These are phyloP conservation scores for Carapus acus DNA, from an alignment of 2,797 vertebrate genomes.

Conservation along the genomic window DNA sequence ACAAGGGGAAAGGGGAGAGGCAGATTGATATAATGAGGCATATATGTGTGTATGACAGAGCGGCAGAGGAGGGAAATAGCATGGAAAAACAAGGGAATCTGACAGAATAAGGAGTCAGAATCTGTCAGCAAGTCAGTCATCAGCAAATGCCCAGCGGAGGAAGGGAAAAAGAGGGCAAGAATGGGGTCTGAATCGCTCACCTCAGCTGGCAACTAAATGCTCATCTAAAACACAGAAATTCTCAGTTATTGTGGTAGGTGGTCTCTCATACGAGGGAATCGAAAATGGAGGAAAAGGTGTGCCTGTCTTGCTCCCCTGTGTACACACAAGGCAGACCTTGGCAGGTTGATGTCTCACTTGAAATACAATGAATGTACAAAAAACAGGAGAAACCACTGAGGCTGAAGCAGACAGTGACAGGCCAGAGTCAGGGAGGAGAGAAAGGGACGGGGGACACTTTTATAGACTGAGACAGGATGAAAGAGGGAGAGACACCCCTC, in stretches of 20 bases:
- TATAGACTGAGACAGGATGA: conserved; percentile 1
- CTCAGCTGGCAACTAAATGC: conserved; percentile 47
- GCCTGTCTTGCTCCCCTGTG: conserved; percentile 33
- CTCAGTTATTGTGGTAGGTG: conserved; percentile 45
- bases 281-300: conserved; percentile 40
- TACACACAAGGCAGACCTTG: conserved; percentile 45
- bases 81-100: conserved; percentile 33
- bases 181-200: conserved; percentile 30
- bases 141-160: conserved; percentile 40
- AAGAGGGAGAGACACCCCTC: conserved; percentile 9
- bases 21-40: conserved; percentile 34
- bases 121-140: conserved; percentile 49
- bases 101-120: conserved; percentile 35
- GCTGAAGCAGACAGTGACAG: conserved; percentile 51
- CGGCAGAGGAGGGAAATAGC: conserved; percentile 19
- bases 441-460: conserved; percentile 4
- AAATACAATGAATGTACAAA: conserved; percentile 61
- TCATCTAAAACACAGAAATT: conserved; percentile 45
- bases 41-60: conserved; percentile 20
- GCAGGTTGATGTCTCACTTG: conserved; percentile 71
- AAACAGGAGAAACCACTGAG: conserved; percentile 51
- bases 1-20: conserved; percentile 25
- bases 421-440: conserved; percentile 23
- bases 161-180: conserved; percentile 50
- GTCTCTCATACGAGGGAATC: conserved; percentile 27